Percentiles rank a stretch among this genome's conserved stretches.
Evolutionary conservation across 2,113 vertebrate species (phyloP).

Genomic region (Lonchura striata): DNA sequence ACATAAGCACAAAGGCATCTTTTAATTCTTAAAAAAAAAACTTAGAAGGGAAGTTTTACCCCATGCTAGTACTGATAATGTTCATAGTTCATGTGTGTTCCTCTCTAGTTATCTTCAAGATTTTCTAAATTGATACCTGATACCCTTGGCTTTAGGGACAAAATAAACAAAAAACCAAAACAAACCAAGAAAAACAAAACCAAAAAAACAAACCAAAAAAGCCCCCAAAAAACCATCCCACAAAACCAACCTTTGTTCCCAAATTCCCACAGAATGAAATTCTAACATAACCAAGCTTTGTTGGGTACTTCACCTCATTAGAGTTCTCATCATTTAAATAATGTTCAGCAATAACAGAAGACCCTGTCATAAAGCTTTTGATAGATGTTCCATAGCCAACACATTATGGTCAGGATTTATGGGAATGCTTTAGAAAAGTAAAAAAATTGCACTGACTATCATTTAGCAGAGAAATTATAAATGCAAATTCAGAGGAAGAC

Average conservation of each 20-base stretch:
- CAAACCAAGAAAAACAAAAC: no score
- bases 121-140: background rate
- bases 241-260: background rate
- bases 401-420: conserved; percentile 62
- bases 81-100: background rate
- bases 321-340: background rate
- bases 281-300: background rate
- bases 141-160: background rate
- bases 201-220: no score
- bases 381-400: conserved; percentile 53
- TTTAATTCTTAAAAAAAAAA: background rate
- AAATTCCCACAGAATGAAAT: background rate
- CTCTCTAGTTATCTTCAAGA: background rate
- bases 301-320: background rate
- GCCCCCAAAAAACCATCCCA: background rate
- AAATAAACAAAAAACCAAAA: background rate
- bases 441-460: conserved; percentile 12
- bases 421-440: conserved; percentile 24
- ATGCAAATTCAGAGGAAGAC: conserved; percentile 65
- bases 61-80: background rate
- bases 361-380: conserved; percentile 30
- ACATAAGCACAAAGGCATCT: background rate
- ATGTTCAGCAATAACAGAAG: conserved; percentile 29
- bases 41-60: background rate
- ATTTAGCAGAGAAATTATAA: conserved; percentile 65